Evolutionary conservation across 2,113 vertebrate species (phyloP), one percentile per base, ranked within the genome.

Genomic region (Ophthalmolycus amberensis): DNA sequence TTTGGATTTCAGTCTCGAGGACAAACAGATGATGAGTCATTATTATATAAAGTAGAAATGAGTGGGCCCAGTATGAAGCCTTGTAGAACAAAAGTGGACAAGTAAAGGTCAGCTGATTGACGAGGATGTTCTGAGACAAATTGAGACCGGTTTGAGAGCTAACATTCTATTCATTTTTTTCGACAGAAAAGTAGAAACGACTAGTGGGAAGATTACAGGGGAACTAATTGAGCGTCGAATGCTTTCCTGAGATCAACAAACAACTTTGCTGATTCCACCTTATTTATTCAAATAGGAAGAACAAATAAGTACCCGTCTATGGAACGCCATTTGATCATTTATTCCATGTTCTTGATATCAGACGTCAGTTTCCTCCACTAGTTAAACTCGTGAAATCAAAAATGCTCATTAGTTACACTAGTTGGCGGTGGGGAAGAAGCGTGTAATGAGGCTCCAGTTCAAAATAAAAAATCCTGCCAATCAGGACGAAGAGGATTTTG

Each of bases 31-130:
- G 79, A 27, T 90, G 92, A 91, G 82, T 92, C 88, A 90, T 77
- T 83, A 81, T 90, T 93, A 90, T 77, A 73, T 91, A 90, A 90
- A 89, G 80, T 83, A 37, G 80, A 29, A 89, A 79, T 29, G 81
- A 91, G 86, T 91, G 92, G 90, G 89, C 81, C 85, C 72, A 70
- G 79, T 64, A 75, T 67, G 42, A 79, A 80, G 82, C 76, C 67
- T 70, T 78, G 76, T 52, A 27, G 62, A 82, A 85, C 75, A 87
- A 69, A 89, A 84, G 82, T 75, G 65, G 78, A 80, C 37, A 42
- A 70, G 76, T 60, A 80, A 78, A 84, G 82, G 74, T 75, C 81
- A 77, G 27, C 46, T 71, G 86, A 91, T 76, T 82, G 82, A 87
- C 76, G 42, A 85, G 71, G 60, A 68, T 72, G 74, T 70, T 29